These are phyloP conservation scores for Vandiemenella viatica DNA, from an alignment of 2,888 invertebrate species.

Conservation along the genomic window DNA sequence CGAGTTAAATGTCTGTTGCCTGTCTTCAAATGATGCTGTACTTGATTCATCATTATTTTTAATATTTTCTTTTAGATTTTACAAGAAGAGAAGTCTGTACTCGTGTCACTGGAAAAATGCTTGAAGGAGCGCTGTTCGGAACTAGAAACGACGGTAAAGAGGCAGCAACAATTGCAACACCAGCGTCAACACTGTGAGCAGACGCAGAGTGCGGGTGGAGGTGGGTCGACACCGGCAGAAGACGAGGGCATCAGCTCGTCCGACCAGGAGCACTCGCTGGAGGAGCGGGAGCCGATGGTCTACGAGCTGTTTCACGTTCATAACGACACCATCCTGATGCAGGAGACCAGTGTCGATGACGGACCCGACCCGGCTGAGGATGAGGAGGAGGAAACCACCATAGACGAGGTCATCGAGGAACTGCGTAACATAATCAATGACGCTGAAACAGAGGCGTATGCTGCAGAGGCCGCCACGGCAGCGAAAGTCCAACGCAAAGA, in stretches of 20 bases:
- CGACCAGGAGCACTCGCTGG: constrained; percentile 32
- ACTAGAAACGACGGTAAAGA: constrained; percentile 44
- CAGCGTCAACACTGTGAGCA: no score
- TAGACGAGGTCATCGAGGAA: constrained; percentile 77
- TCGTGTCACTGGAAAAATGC: constrained; percentile 56
- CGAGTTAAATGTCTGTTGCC: no score
- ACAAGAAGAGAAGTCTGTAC: constrained; percentile 61
- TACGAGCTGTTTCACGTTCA: constrained; percentile 44
- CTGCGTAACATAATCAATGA: constrained; percentile 71
- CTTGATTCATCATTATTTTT: no score
- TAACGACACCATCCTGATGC: constrained; percentile 35
- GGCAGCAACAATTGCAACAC: not conserved
- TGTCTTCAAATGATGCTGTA: no score
- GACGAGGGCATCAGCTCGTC: constrained; percentile 82
- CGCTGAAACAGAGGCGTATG: constrained; percentile 52
- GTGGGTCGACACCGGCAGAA: constrained; percentile 43
- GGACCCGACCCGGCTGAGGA: constrained; percentile 57
- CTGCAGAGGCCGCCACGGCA: not conserved
- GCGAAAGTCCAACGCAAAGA: not conserved
- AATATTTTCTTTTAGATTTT: constrained; percentile 37
- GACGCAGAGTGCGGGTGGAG: constrained; percentile 22
- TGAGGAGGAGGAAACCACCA: constrained; percentile 64
- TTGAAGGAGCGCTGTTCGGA: constrained; percentile 62
- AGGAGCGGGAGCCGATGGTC: constrained; percentile 41
- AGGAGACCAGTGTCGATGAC: constrained; percentile 14